Conservation (phyloP, 2,113 vertebrate species). For the Bucco capensis region DNA sequence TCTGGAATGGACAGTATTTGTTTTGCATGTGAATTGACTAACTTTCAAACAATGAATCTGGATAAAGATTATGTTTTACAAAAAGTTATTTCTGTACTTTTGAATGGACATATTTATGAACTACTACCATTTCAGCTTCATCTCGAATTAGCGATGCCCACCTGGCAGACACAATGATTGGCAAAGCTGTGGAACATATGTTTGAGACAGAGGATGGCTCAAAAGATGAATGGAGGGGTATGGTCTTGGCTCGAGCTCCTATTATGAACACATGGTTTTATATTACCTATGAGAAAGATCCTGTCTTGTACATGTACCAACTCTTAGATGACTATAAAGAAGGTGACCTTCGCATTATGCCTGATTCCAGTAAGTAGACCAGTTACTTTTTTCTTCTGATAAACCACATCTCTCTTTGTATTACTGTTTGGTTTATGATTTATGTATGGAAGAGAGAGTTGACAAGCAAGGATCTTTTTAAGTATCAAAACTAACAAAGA, state of each 20-base stretch:
- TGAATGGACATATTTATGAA: background rate
- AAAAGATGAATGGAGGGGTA: constrained; percentile 96
- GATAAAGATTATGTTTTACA: background rate
- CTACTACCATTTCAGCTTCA: constrained; percentile 73
- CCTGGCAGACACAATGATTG: constrained; percentile 93
- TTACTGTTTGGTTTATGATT: background rate
- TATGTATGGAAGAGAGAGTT: background rate
- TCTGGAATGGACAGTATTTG: background rate
- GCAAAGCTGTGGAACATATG: constrained; percentile 97
- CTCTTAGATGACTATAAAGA: constrained; percentile 97
- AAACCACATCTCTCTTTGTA: background rate
- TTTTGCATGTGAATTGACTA: background rate
- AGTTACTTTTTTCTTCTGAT: background rate
- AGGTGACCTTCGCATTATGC: constrained; percentile 96
- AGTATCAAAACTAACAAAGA: background rate
- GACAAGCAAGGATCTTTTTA: background rate
- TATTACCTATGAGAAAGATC: constrained; percentile 98
- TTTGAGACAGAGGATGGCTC: constrained; percentile 97
- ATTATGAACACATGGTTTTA: constrained; percentile 99
- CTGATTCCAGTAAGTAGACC: constrained; percentile 89
- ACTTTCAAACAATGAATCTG: background rate
- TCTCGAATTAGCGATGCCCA: constrained; percentile 89
- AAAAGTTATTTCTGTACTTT: background rate
- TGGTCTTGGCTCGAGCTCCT: constrained; percentile 94
- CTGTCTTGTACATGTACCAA: constrained; percentile 97